A percentile compares a stretch with the other conserved stretches of the same genome.
These are phyloP conservation scores for Agonum fuliginosum DNA, from an alignment of 2,888 invertebrate species.

Conservation along the genomic window DNA sequence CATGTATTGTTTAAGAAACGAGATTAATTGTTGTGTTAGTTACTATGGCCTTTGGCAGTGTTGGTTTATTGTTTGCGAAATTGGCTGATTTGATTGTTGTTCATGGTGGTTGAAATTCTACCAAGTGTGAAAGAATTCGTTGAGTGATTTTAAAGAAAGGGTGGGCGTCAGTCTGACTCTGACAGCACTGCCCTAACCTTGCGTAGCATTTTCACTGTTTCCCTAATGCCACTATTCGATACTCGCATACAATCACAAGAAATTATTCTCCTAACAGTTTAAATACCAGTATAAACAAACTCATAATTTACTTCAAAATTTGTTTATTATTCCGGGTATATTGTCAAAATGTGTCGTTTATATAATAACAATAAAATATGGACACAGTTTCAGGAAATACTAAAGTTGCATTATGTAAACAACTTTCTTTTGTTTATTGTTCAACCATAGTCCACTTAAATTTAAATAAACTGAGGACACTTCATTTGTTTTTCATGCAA, in stretches of 20 bases:
- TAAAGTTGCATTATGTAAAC: neutral
- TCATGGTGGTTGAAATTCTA: neutral
- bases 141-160: neutral
- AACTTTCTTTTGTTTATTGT: constrained; percentile 4
- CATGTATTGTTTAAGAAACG: neutral
- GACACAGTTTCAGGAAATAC: neutral
- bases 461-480: no score
- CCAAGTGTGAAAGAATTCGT: neutral
- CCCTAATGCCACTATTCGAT: constrained; percentile 38
- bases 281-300: no score
- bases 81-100: neutral
- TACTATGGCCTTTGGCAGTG: neutral
- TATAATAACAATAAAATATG: neutral
- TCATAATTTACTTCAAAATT: neutral
- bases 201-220: constrained; percentile 26
- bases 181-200: constrained; percentile 47
- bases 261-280: neutral
- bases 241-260: constrained; percentile 8
- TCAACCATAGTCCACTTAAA: neutral
- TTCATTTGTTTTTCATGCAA: neutral
- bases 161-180: constrained; percentile 42
- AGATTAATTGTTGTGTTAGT: constrained; percentile 21
- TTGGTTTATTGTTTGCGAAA: neutral
- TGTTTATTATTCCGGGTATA: neutral
- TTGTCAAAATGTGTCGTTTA: neutral